Evolutionary conservation across 2,888 invertebrate genomes (phyloP).

Genomic region (Villa cingulata): DNA sequence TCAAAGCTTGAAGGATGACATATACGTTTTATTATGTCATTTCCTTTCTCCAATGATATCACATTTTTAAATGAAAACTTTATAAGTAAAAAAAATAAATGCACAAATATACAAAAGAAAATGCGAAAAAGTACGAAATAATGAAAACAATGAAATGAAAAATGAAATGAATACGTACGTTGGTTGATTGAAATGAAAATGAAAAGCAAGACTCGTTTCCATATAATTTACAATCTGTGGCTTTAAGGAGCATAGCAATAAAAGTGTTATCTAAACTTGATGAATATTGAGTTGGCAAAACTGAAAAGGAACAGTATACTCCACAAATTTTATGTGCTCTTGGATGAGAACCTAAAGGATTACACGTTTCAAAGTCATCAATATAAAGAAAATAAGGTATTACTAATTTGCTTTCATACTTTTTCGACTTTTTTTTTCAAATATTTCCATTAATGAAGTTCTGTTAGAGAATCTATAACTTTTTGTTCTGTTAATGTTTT

Average conservation of each 20-base stretch:
- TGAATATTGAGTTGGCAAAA: neutral
- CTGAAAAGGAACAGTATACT: neutral
- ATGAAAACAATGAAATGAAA: neutral
- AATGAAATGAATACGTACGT: neutral
- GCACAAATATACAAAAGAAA: too few species aligned
- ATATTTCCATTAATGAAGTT: slow-evolving; percentile 7
- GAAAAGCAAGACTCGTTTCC: too few species aligned
- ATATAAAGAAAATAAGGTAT: neutral
- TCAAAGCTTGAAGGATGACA: too few species aligned
- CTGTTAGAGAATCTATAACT: neutral
- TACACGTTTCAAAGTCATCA: neutral
- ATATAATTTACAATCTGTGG: neutral
- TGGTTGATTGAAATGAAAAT: neutral
- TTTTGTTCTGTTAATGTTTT: neutral
- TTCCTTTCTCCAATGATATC: too few species aligned
- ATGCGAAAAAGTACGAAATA: too few species aligned
- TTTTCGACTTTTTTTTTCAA: neutral
- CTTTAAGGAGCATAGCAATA: neutral
- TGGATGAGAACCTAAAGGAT: neutral
- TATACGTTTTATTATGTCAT: too few species aligned
- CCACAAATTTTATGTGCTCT: neutral
- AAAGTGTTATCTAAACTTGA: neutral
- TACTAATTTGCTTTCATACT: neutral
- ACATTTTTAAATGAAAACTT: too few species aligned
- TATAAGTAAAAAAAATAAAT: too few species aligned